Percentiles rank a stretch among this genome's conserved stretches.
Evolutionary conservation across 1,140 invertebrate genomes (phyloP).

Genomic region (Drosophila watanabei): DNA sequence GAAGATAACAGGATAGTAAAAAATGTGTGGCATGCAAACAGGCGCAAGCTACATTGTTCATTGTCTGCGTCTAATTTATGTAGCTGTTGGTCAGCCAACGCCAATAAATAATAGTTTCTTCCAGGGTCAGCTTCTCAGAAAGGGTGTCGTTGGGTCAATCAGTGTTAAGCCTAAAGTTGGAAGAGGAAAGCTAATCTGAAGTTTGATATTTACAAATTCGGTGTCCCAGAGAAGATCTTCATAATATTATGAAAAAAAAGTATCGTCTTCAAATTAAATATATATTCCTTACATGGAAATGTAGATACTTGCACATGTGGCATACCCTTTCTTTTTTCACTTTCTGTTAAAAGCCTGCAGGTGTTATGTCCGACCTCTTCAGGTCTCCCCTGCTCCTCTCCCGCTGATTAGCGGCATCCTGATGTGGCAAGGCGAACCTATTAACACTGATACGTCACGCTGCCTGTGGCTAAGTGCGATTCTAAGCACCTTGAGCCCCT

Average conservation of each 20-base stretch:
- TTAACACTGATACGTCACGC: slow-evolving; percentile 70
- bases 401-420: slow-evolving; percentile 47
- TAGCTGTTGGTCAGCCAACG: slow-evolving; percentile 52
- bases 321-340: background rate
- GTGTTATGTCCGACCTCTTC: background rate
- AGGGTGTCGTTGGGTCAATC: slow-evolving; percentile 26
- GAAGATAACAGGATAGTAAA: slow-evolving; percentile 26
- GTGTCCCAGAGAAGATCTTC: background rate
- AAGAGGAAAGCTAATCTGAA: accelerated
- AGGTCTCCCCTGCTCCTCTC: too few relatives aligned
- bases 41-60: slow-evolving; percentile 60
- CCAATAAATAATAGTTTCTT: slow-evolving; percentile 65
- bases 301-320: too few relatives aligned
- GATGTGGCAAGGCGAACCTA: slow-evolving; percentile 43
- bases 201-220: background rate
- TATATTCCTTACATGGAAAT: background rate
- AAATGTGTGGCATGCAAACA: slow-evolving; percentile 69
- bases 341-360: background rate
- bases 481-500: slow-evolving; percentile 36
- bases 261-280: background rate
- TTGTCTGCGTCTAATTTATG: slow-evolving; percentile 79
- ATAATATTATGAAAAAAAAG: too few relatives aligned
- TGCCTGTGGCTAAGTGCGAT: slow-evolving; percentile 38
- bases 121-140: background rate
- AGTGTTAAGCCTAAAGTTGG: background rate